These are phyloP conservation scores for Leptura quadrifasciata DNA, from an alignment of 2,888 invertebrate species.

Conservation along the genomic window DNA sequence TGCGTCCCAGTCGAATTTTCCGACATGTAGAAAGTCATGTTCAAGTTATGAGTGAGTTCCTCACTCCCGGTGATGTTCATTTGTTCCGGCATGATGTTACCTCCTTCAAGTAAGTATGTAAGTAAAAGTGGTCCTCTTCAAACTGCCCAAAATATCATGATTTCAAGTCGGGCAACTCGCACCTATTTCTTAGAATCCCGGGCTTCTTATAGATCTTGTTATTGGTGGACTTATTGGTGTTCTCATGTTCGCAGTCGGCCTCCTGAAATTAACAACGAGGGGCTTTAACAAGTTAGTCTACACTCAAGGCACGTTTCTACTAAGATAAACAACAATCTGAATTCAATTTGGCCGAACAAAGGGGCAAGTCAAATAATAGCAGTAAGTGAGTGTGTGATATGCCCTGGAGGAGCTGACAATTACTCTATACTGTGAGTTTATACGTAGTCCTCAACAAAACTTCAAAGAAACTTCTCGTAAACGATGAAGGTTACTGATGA, in stretches of 20 bases:
- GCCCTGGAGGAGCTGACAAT: neutral
- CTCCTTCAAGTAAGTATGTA: neutral
- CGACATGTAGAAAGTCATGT: neutral
- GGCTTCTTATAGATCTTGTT: slow-evolving; percentile 1
- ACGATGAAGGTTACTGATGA: no score
- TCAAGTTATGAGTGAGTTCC: neutral
- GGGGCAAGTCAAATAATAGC: neutral
- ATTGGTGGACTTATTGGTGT: neutral
- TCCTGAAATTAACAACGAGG: neutral
- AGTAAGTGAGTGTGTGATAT: neutral
- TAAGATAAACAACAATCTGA: neutral
- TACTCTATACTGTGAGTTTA: no score
- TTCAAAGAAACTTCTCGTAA: no score
- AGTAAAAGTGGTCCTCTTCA: neutral
- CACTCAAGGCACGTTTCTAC: neutral
- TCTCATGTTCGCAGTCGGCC: slow-evolving; percentile 3
- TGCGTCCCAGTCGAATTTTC: neutral
- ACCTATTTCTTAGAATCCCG: neutral
- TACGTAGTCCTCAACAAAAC: no score
- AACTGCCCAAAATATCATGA: neutral
- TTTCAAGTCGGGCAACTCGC: neutral
- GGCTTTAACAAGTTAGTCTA: neutral
- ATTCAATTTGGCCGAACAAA: neutral
- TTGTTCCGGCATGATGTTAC: slow-evolving; percentile 32
- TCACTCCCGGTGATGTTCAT: slow-evolving; percentile 24